A percentile compares a stretch with the other conserved stretches of the same genome.
phyloP scores from a whole-genome alignment of 2,113 vertebrate genomes.

The Atlantisia rogersi region DNA sequence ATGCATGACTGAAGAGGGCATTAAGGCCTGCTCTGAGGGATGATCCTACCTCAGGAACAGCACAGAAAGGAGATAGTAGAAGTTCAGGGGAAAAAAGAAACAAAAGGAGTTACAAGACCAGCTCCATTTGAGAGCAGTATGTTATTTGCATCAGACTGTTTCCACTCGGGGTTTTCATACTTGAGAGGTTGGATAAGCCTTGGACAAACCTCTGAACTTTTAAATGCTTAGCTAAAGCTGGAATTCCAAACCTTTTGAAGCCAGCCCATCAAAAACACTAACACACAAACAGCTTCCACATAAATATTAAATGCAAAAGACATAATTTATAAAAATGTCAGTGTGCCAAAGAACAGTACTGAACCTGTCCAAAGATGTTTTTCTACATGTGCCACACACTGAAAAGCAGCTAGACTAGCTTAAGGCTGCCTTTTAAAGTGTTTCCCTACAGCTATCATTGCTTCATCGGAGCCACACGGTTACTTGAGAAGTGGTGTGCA shows the following conservation, averaged over 20 bases:
- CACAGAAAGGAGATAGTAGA: not conserved
- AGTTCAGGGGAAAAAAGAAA: not conserved
- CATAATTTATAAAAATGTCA: not conserved
- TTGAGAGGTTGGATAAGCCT: conserved; percentile 34
- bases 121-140: not conserved
- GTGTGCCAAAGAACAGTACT: conserved; percentile 16
- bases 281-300: conserved; percentile 46
- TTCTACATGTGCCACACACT: not conserved
- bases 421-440: not conserved
- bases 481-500: not conserved
- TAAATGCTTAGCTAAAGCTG: conserved; percentile 25
- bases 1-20: not conserved
- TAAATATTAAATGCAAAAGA: conserved; percentile 40
- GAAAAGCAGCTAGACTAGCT: not conserved
- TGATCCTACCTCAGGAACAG: not conserved
- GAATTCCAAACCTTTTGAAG: conserved; percentile 45
- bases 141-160: conserved; percentile 48
- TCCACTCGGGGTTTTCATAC: conserved; percentile 34
- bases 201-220: conserved; percentile 48
- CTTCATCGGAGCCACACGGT: not conserved
- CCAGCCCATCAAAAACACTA: conserved; percentile 7
- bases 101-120: not conserved
- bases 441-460: not conserved
- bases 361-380: not conserved
- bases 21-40: not conserved